A percentile compares a stretch with the other conserved stretches of the same genome.
phyloP scores from a whole-genome alignment of 2,797 vertebrate species.

The Onychomys torridus region DNA sequence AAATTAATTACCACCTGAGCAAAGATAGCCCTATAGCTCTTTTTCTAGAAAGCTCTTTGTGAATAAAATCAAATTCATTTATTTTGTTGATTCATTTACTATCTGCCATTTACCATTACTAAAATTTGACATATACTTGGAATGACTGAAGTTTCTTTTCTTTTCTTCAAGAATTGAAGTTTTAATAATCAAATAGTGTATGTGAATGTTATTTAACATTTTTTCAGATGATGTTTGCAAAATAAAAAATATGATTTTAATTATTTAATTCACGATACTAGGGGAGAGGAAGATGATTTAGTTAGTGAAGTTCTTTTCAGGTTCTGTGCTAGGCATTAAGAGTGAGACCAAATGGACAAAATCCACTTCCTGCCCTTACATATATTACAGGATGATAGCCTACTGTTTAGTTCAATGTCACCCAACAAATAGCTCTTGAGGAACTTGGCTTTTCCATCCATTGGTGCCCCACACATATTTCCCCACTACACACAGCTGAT shows the following conservation, averaged over 20 bases:
- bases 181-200: neutral
- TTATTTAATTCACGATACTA: neutral
- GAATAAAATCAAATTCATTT: conserved; percentile 55
- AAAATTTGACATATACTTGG: neutral
- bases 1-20: conserved; percentile 51
- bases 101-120: neutral
- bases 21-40: conserved; percentile 20
- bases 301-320: neutral
- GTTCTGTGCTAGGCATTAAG: neutral
- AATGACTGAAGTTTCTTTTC: neutral
- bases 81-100: conserved; percentile 24
- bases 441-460: neutral
- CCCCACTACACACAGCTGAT: neutral
- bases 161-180: neutral
- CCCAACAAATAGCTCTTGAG: neutral
- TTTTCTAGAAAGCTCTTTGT: conserved; percentile 47
- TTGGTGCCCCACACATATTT: neutral
- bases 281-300: neutral
- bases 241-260: neutral
- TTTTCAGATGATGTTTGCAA: neutral
- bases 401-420: neutral
- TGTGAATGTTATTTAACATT: neutral
- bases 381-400: neutral
- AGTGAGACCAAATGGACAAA: neutral
- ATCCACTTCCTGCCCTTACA: neutral